Conservation (phyloP, 2,113 vertebrate genomes). For the Brachirus orientalis region DNA sequence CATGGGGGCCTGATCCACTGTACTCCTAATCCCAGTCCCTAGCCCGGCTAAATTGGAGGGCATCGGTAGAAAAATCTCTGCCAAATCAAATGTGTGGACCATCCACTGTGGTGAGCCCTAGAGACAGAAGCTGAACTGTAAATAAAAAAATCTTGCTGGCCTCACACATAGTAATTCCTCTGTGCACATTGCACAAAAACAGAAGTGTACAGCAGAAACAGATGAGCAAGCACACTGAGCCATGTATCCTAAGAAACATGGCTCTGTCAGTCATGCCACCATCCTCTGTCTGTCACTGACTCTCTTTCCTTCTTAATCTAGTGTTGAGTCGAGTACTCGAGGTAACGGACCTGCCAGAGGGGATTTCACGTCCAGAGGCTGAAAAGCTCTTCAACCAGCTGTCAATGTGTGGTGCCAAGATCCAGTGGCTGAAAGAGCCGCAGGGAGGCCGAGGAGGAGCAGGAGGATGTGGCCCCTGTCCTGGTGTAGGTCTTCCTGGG, state of each 20-base stretch:
- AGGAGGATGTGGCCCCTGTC: slow-evolving; percentile 55
- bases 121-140: no score
- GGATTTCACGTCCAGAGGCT: slow-evolving; percentile 93
- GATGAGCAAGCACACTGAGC: not conserved
- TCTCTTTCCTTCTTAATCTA: slow-evolving; percentile 49
- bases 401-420: slow-evolving; percentile 96
- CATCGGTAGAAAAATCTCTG: no score
- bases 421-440: slow-evolving; percentile 98
- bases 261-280: not conserved
- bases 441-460: slow-evolving; percentile 77
- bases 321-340: slow-evolving; percentile 95
- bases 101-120: no score
- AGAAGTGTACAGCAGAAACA: not conserved
- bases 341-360: slow-evolving; percentile 96
- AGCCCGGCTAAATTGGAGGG: no score
- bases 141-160: not conserved
- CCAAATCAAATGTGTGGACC: no score
- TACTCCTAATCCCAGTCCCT: no score
- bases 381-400: slow-evolving; percentile 98
- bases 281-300: not conserved
- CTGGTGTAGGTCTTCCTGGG: slow-evolving; percentile 38
- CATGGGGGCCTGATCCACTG: no score
- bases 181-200: not conserved
- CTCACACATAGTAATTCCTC: not conserved
- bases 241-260: not conserved